phyloP scores from a whole-genome alignment of 2,888 invertebrate genomes.

The Chorisops tibialis region DNA sequence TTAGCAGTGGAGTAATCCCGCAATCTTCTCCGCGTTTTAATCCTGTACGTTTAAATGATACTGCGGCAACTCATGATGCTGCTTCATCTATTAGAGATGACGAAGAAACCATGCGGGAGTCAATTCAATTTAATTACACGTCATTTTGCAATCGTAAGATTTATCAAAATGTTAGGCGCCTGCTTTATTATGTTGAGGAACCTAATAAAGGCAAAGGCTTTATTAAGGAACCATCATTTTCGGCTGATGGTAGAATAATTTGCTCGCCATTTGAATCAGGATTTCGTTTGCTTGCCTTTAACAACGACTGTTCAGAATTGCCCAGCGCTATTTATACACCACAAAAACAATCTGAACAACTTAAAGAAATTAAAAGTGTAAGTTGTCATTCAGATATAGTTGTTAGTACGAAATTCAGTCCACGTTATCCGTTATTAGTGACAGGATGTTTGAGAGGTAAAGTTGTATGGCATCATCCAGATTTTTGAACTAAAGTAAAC shows the following conservation, averaged over 20 bases:
- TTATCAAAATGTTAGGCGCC: constrained; percentile 64
- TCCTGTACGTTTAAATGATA: not conserved
- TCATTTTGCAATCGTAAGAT: constrained; percentile 34
- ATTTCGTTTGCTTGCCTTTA: constrained; percentile 78
- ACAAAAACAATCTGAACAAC: constrained; percentile 49
- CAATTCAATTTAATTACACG: constrained; percentile 20
- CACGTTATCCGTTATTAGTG: constrained; percentile 78
- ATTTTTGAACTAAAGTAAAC: constrained; percentile 39
- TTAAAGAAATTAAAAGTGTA: constrained; percentile 67
- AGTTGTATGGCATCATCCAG: constrained; percentile 86
- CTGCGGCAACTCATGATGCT: not conserved
- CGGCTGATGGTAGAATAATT: constrained; percentile 82
- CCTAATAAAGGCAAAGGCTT: constrained; percentile 86
- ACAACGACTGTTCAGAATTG: constrained; percentile 72
- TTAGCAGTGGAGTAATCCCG: constrained; percentile 49
- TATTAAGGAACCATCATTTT: constrained; percentile 90
- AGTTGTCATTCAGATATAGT: constrained; percentile 76
- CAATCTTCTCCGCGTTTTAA: constrained; percentile 7
- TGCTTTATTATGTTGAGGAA: constrained; percentile 81
- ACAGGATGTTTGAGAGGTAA: constrained; percentile 87
- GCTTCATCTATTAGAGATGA: not conserved
- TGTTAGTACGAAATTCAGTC: constrained; percentile 87
- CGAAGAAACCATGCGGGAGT: not conserved
- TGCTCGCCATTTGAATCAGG: constrained; percentile 88
- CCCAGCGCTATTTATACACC: constrained; percentile 62